phyloP scores from a whole-genome alignment of 2,888 invertebrate genomes.

The Tenthredo livida region DNA sequence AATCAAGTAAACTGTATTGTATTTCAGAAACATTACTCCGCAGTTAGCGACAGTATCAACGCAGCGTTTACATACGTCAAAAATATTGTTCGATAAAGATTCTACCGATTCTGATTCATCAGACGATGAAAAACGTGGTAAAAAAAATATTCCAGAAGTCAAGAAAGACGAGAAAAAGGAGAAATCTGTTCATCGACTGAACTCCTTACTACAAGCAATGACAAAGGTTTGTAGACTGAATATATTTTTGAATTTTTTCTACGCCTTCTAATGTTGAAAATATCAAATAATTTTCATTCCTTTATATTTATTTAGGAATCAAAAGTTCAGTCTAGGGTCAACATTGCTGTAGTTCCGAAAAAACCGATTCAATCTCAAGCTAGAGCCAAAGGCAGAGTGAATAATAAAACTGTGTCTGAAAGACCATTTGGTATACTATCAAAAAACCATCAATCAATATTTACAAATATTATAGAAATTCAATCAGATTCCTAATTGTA shows the following conservation, averaged over 20 bases:
- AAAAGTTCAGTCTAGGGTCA: constrained; percentile 56
- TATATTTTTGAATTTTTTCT: neutral
- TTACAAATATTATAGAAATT: neutral
- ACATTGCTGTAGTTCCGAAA: neutral
- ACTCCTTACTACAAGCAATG: constrained; percentile 57
- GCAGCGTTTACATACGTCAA: constrained; percentile 60
- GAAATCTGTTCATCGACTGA: constrained; percentile 58
- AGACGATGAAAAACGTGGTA: constrained; percentile 33
- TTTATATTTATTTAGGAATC: constrained; percentile 56
- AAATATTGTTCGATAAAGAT: constrained; percentile 55
- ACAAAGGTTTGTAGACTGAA: constrained; percentile 49
- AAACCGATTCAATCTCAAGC: neutral
- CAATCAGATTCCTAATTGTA: neutral
- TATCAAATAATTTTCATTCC: neutral
- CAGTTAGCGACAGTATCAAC: constrained; percentile 54
- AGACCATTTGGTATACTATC: constrained; percentile 56
- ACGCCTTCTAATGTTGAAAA: neutral
- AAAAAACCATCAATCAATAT: constrained; percentile 42
- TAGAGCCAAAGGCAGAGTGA: neutral
- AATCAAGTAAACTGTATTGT: neutral
- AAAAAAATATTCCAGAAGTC: neutral
- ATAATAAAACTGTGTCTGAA: constrained; percentile 35
- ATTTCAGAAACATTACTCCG: constrained; percentile 59
- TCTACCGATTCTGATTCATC: constrained; percentile 63
- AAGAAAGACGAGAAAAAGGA: constrained; percentile 54